phyloP scores from a whole-genome alignment of 2,888 invertebrate genomes.

The Linnaemya tessellans region DNA sequence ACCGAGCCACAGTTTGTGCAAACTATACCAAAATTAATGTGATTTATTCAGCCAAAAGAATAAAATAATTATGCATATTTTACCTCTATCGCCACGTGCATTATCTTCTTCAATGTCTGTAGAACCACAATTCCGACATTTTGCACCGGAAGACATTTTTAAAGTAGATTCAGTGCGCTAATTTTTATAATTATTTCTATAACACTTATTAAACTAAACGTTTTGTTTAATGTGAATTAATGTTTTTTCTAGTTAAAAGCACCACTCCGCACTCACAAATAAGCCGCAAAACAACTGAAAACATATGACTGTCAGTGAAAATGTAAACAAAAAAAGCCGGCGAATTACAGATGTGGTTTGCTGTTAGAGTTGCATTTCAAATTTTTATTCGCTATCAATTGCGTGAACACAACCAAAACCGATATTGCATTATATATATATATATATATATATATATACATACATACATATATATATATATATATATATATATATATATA shows the following conservation, averaged over 20 bases:
- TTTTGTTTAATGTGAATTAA: neutral
- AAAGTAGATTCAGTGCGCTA: neutral
- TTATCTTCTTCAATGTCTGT: constrained; percentile 97
- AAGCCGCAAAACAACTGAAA: neutral
- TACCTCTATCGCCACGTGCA: constrained; percentile 90
- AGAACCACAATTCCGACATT: constrained; percentile 94
- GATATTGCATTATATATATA: too few species aligned
- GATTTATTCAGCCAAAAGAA: neutral
- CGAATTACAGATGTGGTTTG: neutral
- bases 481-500: too few species aligned
- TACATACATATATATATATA: too few species aligned
- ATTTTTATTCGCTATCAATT: too few species aligned
- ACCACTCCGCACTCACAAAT: constrained; percentile 1
- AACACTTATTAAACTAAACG: neutral
- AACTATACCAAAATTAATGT: constrained; percentile 85
- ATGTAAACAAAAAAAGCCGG: constrained; percentile 26
- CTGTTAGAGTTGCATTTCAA: neutral
- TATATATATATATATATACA: too few species aligned
- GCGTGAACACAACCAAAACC: too few species aligned
- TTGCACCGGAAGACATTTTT: constrained; percentile 86
- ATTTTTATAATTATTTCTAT: neutral
- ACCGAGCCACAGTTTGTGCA: constrained; percentile 98
- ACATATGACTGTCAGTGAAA: constrained; percentile 12
- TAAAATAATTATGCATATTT: constrained; percentile 73
- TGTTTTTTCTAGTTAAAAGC: neutral